phyloP scores from a whole-genome alignment of 2,888 invertebrate genomes.

The Tridacna crocea region DNA sequence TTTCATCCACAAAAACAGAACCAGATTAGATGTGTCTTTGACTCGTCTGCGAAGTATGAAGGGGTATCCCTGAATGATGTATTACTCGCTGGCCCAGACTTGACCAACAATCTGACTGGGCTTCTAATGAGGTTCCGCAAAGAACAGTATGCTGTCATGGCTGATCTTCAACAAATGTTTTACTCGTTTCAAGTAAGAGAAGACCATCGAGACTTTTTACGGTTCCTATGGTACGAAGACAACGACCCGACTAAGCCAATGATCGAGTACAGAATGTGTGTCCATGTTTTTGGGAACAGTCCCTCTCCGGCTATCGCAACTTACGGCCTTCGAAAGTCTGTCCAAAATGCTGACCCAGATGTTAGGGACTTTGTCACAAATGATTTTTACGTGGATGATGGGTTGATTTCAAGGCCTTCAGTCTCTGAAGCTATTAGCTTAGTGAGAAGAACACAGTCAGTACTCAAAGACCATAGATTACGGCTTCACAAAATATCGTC shows the following conservation, averaged over 20 bases:
- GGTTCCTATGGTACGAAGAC: no score
- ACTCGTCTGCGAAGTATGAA: slow-evolving; percentile 17
- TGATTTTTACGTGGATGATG: slow-evolving; percentile 60
- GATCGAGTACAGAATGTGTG: slow-evolving; percentile 21
- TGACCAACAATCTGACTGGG: no score
- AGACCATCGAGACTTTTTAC: no score
- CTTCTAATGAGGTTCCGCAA: no score
- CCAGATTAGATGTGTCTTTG: no score
- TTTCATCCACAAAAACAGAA: no score
- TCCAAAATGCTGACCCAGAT: slow-evolving; percentile 26
- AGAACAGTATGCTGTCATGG: slow-evolving; percentile 3
- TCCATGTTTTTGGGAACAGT: slow-evolving; percentile 24
- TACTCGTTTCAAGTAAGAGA: no score
- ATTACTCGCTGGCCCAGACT: no score
- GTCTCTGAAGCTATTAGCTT: slow-evolving; percentile 34
- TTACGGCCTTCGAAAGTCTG: slow-evolving; percentile 28
- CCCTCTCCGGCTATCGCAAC: slow-evolving; percentile 29
- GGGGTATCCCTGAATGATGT: slow-evolving; percentile 21
- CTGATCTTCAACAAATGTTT: slow-evolving; percentile 26
- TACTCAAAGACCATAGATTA: slow-evolving; percentile 17
- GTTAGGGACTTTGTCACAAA: no score
- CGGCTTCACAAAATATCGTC: slow-evolving; percentile 48
- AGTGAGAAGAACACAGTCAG: slow-evolving; percentile 35
- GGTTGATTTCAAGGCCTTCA: slow-evolving; percentile 31
- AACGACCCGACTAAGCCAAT: no score